A percentile compares a stretch with the other conserved stretches of the same genome.
Conservation (phyloP, 2,888 invertebrate species). For the Drosophila trichaetosa region DNA sequence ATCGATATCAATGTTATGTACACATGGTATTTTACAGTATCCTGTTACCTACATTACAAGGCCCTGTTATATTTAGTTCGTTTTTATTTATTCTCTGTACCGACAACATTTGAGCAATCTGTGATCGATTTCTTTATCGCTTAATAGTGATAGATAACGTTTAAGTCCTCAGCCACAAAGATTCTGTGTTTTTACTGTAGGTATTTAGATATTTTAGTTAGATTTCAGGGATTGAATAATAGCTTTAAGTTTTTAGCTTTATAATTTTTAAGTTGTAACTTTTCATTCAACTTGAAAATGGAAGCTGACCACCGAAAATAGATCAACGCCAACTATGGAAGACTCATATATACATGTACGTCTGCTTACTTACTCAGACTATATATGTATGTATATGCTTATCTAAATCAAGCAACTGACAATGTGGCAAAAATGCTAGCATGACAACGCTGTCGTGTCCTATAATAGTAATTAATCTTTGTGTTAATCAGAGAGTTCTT, state of each 20-base stretch:
- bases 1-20: background rate
- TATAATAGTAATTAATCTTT: background rate
- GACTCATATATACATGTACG: background rate
- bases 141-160: background rate
- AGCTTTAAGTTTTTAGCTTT: background rate
- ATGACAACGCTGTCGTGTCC: background rate
- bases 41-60: background rate
- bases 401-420: background rate
- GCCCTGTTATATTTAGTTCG: too few relatives aligned
- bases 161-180: background rate
- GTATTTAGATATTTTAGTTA: background rate
- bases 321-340: background rate
- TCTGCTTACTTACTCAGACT: background rate
- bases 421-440: background rate
- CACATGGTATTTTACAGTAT: background rate
- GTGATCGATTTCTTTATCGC: background rate
- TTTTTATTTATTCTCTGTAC: too few relatives aligned
- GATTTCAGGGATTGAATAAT: background rate
- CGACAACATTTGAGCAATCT: background rate
- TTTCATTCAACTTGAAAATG: background rate
- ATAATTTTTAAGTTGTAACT: background rate
- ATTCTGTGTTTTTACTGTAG: background rate
- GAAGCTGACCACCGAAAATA: background rate
- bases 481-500: conserved; percentile 10
- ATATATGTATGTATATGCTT: too few relatives aligned